Evolutionary conservation across 2,888 invertebrate genomes (phyloP).

Genomic region (Criorhina ranunculi): DNA sequence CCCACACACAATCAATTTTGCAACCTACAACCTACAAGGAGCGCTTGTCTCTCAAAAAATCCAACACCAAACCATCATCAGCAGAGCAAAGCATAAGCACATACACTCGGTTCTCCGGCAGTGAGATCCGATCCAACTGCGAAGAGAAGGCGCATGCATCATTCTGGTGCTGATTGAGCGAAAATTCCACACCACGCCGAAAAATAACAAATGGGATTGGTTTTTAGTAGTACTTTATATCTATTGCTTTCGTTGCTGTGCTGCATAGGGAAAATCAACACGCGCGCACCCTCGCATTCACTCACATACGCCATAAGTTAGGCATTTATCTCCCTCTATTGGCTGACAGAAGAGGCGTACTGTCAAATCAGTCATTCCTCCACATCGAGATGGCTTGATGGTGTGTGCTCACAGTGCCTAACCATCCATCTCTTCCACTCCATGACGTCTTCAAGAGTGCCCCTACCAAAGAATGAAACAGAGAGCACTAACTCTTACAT

Average conservation of each 20-base stretch:
- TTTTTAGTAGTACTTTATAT: conserved; percentile 80
- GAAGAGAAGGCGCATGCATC: conserved; percentile 77
- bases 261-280: conserved; percentile 74
- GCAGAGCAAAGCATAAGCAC: conserved; percentile 42
- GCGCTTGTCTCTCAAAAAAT: conserved; percentile 75
- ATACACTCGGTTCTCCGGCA: conserved; percentile 51
- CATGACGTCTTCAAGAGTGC: conserved; percentile 76
- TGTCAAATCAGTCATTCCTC: conserved; percentile 84
- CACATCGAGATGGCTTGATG: conserved; percentile 76
- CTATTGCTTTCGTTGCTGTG: conserved; percentile 70
- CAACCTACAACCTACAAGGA: conserved; percentile 75
- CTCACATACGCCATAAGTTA: conserved; percentile 75
- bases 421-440: conserved; percentile 77
- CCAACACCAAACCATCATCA: conserved; percentile 70
- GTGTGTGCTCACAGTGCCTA: conserved; percentile 72
- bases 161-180: conserved; percentile 77
- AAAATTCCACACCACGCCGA: conserved; percentile 77
- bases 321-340: conserved; percentile 77
- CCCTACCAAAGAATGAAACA: conserved; percentile 60
- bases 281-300: conserved; percentile 77
- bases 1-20: conserved; percentile 77
- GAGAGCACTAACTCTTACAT: not conserved
- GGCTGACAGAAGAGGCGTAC: conserved; percentile 84
- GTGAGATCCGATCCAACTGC: conserved; percentile 46
- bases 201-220: conserved; percentile 85